Evolutionary conservation across 2,113 vertebrate species (phyloP).

Genomic region (Alexandromys fortis): DNA sequence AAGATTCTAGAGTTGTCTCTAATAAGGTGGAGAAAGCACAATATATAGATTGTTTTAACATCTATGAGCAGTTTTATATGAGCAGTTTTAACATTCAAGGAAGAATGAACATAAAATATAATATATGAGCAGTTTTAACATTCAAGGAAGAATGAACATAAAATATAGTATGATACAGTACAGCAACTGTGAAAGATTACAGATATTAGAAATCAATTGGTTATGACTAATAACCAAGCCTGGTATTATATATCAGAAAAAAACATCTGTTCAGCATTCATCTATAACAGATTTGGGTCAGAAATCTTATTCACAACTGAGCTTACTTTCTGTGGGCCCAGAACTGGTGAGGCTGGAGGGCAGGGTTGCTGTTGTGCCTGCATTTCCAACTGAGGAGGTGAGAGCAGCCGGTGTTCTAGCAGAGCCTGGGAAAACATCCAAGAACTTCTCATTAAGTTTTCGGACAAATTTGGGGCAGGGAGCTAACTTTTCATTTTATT

Average conservation of each 20-base stretch:
- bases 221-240: neutral
- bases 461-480: too few species aligned
- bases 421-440: neutral
- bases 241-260: neutral
- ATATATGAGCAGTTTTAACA: fast-evolving
- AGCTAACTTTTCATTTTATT: too few species aligned
- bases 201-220: too few species aligned
- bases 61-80: too few species aligned
- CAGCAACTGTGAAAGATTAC: neutral
- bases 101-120: too few species aligned
- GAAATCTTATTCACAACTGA: neutral
- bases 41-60: neutral
- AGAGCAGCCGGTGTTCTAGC: too few species aligned
- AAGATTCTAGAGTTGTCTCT: neutral
- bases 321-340: neutral
- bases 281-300: too few species aligned
- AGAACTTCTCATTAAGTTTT: neutral
- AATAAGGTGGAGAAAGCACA: neutral
- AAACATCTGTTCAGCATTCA: too few species aligned
- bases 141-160: neutral
- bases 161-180: neutral
- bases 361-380: neutral
- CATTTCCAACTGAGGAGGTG: neutral
- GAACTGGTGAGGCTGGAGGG: too few species aligned
- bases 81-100: neutral